Evolutionary conservation across 64 coral and sea anemone species (phyloP).

Genomic region (Acropora yongei): DNA sequence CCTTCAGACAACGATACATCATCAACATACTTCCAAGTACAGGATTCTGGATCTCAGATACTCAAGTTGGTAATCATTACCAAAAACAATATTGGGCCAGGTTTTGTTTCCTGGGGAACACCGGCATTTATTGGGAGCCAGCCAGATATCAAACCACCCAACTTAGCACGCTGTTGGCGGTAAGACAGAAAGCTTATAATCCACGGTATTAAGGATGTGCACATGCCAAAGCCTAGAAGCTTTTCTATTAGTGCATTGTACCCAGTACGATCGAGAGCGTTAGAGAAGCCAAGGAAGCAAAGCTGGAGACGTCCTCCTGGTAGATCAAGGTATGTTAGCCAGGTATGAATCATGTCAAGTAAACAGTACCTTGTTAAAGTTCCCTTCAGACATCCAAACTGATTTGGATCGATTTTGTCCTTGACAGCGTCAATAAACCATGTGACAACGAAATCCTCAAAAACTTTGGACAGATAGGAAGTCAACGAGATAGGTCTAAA

Average conservation of each 20-base stretch:
- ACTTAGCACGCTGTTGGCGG: no score
- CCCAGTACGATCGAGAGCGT: not conserved
- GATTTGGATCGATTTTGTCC: not conserved
- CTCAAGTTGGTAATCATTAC: no score
- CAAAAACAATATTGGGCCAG: no score
- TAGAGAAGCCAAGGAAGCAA: constrained; percentile 52
- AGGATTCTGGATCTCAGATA: no score
- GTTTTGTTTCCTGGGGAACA: no score
- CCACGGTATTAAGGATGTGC: not conserved
- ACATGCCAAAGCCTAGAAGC: not conserved
- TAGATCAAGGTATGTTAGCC: constrained; percentile 15
- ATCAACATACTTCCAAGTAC: no score
- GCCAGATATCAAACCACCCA: no score
- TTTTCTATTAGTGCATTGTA: constrained; percentile 29
- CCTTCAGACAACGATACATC: no score
- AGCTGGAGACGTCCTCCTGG: constrained; percentile 37
- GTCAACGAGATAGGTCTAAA: not conserved
- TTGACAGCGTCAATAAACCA: not conserved
- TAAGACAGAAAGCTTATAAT: no score
- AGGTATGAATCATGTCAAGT: constrained; percentile 21
- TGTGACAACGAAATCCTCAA: constrained; percentile 9
- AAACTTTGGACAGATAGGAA: constrained; percentile 31
- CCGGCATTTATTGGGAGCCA: no score
- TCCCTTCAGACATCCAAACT: no score
- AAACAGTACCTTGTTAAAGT: no score